Base-by-base conservation (phyloP, 2,113 vertebrate genomes). In the Oxygymnocypris stewartii region DNA sequence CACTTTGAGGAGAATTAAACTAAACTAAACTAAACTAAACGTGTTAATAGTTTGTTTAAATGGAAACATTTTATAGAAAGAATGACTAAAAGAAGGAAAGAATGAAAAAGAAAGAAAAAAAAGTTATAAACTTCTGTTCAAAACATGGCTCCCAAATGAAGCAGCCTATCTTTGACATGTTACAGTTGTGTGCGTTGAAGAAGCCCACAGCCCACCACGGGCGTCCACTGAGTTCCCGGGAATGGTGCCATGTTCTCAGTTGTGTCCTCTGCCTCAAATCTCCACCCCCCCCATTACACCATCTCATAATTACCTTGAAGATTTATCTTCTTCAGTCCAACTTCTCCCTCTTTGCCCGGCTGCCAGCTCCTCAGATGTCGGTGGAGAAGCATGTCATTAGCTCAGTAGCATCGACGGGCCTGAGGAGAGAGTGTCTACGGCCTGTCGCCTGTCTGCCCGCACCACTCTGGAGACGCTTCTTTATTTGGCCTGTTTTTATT, bases 331-430 rank as follows among this genome's bases (percentile, higher is more conserved):
- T 65, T 88, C 73, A 90, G 69, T 90, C 84, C 84, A 86, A 88
- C 81, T 89, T 89, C 85, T 65, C 73, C 57, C 25, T 51, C 88
- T 89, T 88, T 87, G 90, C 90, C 73, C 28, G 78, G 84, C 86
- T 93, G 93, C 93, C 93, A 93, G 88, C 40, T 92, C 89, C 92
- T 93, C 90, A 91, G 90, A 93, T 91, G 89, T 92, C 91, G 86
- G 85, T 67, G 87, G 86, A 87, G 82, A 92, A 89, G 86, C 90
- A 23, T 91, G 91, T 90, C 91, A 91, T 92, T 88, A 89, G 87
- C 87, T 88, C 59, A 87, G 87, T 91, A 88, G 88, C 88, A 77
- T 67, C 87, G 89, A 85, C 79, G 18, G 87, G 85, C 85, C 85
- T 4, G 76, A 85, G 87, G 87, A 92, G 86, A 74, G 85, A 83